A percentile compares a stretch with the other conserved stretches of the same genome.
phyloP scores from a whole-genome alignment of 2,797 vertebrate species.

The Galagoides demidoff region DNA sequence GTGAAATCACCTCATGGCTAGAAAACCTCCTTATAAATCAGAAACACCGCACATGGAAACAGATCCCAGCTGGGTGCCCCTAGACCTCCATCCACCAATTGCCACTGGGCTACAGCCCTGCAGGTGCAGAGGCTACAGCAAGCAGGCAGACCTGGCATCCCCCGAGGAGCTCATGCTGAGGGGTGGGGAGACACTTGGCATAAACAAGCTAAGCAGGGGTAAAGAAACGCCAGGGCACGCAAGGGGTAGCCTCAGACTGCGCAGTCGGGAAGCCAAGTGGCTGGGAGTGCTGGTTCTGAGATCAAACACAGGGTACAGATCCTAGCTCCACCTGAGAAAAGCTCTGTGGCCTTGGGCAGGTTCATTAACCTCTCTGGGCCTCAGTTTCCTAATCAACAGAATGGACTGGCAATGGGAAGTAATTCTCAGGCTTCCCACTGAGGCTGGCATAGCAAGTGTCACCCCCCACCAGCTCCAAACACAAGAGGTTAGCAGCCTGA shows the following conservation, averaged over 20 bases:
- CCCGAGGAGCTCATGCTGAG: neutral
- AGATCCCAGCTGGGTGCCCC: no score
- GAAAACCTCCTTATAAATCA: neutral
- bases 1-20: neutral
- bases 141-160: neutral
- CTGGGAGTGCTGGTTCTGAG: neutral
- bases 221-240: neutral
- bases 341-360: neutral
- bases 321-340: neutral
- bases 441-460: neutral
- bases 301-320: neutral
- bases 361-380: neutral
- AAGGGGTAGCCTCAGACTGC: neutral
- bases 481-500: neutral
- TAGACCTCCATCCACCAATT: neutral
- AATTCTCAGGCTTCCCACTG: neutral
- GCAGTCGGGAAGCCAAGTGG: neutral
- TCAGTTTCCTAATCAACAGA: neutral
- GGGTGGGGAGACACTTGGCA: fast-evolving
- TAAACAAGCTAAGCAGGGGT: neutral
- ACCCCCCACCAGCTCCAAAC: neutral
- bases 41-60: fast-evolving
- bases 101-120: neutral
- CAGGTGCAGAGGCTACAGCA: neutral
- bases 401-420: neutral